phyloP scores from a whole-genome alignment of 2,113 vertebrate genomes.

The Mormoops blainvillei region DNA sequence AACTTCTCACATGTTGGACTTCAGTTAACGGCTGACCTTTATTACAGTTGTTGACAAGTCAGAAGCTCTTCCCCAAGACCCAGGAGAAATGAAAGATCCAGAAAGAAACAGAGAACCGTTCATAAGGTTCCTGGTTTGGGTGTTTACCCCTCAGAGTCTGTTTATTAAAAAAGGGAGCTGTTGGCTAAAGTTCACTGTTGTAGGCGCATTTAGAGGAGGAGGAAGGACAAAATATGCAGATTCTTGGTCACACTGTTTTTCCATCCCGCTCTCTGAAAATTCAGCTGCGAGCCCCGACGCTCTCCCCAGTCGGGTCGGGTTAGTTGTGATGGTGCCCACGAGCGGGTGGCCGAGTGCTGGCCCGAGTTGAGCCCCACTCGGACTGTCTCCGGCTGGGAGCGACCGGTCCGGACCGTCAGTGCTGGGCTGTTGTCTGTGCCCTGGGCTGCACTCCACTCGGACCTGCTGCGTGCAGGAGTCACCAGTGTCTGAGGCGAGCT shows the following conservation, averaged over 20 bases:
- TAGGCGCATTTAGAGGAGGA: neutral
- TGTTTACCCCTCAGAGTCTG: neutral
- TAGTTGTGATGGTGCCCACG: neutral
- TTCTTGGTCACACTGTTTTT: neutral
- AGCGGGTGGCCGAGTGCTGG: no score
- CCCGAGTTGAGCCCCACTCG: no score
- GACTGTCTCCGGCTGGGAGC: no score
- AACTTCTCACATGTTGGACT: neutral
- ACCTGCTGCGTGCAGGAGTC: no score
- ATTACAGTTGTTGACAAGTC: neutral
- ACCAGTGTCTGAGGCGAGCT: neutral
- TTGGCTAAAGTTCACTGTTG: neutral
- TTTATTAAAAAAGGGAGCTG: neutral
- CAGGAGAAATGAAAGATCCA: neutral
- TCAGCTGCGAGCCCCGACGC: neutral
- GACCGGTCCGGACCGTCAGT: rapidly evolving
- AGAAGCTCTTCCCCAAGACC: neutral
- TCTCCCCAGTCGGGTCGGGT: no score
- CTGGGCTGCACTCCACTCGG: no score
- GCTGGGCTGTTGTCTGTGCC: no score
- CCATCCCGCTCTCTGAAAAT: neutral
- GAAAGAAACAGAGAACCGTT: neutral
- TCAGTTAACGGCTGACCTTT: neutral
- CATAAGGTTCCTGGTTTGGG: neutral
- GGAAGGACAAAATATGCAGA: neutral